Percentiles rank a stretch among this genome's conserved stretches.
These are phyloP conservation scores for Calidris pygmaea DNA, from an alignment of 2,113 vertebrate genomes.

Conservation along the genomic window DNA sequence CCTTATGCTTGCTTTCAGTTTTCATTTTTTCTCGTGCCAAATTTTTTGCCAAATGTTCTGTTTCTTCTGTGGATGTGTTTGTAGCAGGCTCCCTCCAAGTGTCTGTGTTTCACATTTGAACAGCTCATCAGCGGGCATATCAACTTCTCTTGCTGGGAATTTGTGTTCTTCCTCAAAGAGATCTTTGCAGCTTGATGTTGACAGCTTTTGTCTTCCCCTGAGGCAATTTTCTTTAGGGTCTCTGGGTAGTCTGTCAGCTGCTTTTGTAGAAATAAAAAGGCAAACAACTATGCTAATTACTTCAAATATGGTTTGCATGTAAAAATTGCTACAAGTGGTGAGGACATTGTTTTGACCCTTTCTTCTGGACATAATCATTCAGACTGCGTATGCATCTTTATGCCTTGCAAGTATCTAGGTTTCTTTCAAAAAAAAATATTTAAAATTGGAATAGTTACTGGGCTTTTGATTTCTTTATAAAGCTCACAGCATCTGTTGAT, in stretches of 20 bases:
- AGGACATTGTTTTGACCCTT: neutral
- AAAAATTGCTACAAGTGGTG: neutral
- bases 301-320: neutral
- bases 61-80: slow-evolving; percentile 12
- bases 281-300: slow-evolving; percentile 41
- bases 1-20: slow-evolving; percentile 41
- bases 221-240: slow-evolving; percentile 50
- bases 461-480: neutral
- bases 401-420: neutral
- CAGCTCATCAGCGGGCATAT: slow-evolving; percentile 20
- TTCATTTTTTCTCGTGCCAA: slow-evolving; percentile 12
- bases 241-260: slow-evolving; percentile 42
- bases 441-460: neutral
- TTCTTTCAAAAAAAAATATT: neutral
- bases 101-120: slow-evolving; percentile 30
- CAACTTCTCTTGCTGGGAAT: slow-evolving; percentile 37
- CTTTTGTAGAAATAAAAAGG: slow-evolving; percentile 54
- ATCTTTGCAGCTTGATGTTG: slow-evolving; percentile 56
- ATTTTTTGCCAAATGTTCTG: slow-evolving; percentile 51
- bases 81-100: neutral
- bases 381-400: neutral
- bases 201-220: slow-evolving; percentile 62
- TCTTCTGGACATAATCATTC: neutral
- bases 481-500: neutral
- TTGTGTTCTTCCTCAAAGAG: slow-evolving; percentile 61